phyloP scores from a whole-genome alignment of 23 tunicate genomes.

The Ciona savignyi region DNA sequence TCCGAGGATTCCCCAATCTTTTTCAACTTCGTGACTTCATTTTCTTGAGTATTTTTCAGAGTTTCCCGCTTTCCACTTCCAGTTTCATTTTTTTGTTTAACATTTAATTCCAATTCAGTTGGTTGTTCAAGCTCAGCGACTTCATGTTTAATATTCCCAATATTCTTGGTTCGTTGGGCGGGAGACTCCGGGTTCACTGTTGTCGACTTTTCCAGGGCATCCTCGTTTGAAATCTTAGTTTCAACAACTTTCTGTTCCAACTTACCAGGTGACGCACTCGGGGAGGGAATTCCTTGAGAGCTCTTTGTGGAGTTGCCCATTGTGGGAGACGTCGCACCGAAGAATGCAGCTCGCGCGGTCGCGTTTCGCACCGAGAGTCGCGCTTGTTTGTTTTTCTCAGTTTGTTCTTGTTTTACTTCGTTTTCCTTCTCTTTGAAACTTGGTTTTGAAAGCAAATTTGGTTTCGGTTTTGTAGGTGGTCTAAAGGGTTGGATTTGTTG shows the following conservation, averaged over 20 bases:
- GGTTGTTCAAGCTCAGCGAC: too few species aligned
- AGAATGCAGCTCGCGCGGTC: slow-evolving; percentile 60
- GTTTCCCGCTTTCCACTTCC: too few species aligned
- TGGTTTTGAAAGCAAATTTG: slow-evolving; percentile 12
- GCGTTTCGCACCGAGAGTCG: slow-evolving; percentile 15
- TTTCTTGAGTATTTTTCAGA: too few species aligned
- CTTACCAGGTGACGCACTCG: too few species aligned
- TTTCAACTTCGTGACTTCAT: too few species aligned
- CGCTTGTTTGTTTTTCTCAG: slow-evolving; percentile 22
- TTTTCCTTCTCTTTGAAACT: slow-evolving; percentile 8
- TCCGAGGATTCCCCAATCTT: too few species aligned
- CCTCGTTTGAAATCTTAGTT: too few species aligned
- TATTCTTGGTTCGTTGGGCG: not conserved
- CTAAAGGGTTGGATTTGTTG: not conserved
- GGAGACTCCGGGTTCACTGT: slow-evolving; percentile 1
- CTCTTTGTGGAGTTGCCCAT: not conserved
- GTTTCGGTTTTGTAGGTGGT: slow-evolving; percentile 37
- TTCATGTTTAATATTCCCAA: too few species aligned
- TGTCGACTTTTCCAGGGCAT: not conserved
- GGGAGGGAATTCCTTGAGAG: not conserved
- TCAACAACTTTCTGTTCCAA: too few species aligned
- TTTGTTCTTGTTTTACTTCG: slow-evolving; percentile 14
- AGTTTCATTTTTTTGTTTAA: too few species aligned
- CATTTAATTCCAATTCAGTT: too few species aligned
- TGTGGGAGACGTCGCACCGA: slow-evolving; percentile 15